Conservation (phyloP, 2,797 vertebrate species). For the Sebastes umbrosus region DNA sequence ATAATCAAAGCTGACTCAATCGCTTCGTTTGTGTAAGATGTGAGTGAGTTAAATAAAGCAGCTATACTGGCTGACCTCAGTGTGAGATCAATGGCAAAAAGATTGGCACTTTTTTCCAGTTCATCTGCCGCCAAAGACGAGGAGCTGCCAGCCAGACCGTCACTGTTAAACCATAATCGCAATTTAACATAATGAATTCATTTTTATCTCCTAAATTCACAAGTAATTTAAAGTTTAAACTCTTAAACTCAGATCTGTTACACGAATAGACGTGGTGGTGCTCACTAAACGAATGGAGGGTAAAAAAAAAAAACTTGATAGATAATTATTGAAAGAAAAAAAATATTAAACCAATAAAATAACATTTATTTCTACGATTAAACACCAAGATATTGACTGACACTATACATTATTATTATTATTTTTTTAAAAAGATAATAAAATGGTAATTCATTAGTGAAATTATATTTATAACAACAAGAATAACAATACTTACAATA, state of each 20-base stretch:
- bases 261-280: not conserved
- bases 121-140: constrained; percentile 48
- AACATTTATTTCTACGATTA: not conserved
- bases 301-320: not conserved
- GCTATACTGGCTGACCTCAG: constrained; percentile 24
- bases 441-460: not conserved
- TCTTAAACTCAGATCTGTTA: constrained; percentile 61
- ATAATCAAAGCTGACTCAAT: not conserved
- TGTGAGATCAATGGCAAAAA: constrained; percentile 57
- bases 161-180: constrained; percentile 38
- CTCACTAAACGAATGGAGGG: not conserved
- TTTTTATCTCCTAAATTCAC: constrained; percentile 48
- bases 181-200: constrained; percentile 56
- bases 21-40: not conserved
- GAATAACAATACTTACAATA: not conserved
- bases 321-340: constrained; percentile 2
- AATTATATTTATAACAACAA: not conserved
- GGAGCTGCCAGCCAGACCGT: constrained; percentile 54
- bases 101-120: constrained; percentile 51
- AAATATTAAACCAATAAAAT: not conserved
- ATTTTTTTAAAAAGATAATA: not conserved
- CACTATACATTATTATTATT: not conserved
- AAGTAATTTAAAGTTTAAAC: constrained; percentile 52
- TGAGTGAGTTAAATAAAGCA: constrained; percentile 42
- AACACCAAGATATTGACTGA: not conserved